These are phyloP conservation scores for Pollenia angustigena DNA, from an alignment of 2,888 invertebrate genomes.

Conservation along the genomic window DNA sequence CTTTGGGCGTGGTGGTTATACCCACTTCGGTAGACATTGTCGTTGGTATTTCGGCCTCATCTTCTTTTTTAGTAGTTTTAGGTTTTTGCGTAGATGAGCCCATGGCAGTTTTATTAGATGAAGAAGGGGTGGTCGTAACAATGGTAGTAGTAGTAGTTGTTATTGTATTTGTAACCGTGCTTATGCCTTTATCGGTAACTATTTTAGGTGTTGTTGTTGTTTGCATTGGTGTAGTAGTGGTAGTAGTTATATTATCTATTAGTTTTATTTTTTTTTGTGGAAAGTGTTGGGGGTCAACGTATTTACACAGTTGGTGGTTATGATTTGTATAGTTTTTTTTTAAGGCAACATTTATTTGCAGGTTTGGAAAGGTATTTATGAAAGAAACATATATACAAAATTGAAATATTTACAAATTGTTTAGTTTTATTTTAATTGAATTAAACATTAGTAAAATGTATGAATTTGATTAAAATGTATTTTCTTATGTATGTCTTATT, in stretches of 20 bases:
- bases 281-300: conserved; percentile 73
- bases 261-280: conserved; percentile 49
- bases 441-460: conserved; percentile 36
- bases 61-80: conserved; percentile 69
- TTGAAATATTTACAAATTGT: conserved; percentile 78
- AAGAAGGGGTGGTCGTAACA: conserved; percentile 48
- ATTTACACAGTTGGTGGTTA: conserved; percentile 80
- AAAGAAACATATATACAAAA: conserved; percentile 77
- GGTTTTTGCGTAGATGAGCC: conserved; percentile 58
- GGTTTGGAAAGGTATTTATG: conserved; percentile 75
- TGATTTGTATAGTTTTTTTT: conserved; percentile 48
- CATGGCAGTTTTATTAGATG: conserved; percentile 56
- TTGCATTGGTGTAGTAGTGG: conserved; percentile 54
- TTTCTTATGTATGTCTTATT: conserved; percentile 29
- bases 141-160: conserved; percentile 54
- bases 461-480: conserved; percentile 8
- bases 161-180: conserved; percentile 40
- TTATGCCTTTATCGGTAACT: conserved; percentile 53
- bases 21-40: conserved; percentile 64
- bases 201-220: conserved; percentile 74
- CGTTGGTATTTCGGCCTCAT: conserved; percentile 31
- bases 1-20: conserved; percentile 50
- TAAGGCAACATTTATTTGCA: conserved; percentile 44
- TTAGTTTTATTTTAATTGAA: conserved; percentile 21
- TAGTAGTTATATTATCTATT: conserved; percentile 76